Percentiles rank a stretch among this genome's conserved stretches.
These are phyloP conservation scores for Odocoileus virginianus DNA, from an alignment of 2,113 vertebrate species.

Conservation along the genomic window DNA sequence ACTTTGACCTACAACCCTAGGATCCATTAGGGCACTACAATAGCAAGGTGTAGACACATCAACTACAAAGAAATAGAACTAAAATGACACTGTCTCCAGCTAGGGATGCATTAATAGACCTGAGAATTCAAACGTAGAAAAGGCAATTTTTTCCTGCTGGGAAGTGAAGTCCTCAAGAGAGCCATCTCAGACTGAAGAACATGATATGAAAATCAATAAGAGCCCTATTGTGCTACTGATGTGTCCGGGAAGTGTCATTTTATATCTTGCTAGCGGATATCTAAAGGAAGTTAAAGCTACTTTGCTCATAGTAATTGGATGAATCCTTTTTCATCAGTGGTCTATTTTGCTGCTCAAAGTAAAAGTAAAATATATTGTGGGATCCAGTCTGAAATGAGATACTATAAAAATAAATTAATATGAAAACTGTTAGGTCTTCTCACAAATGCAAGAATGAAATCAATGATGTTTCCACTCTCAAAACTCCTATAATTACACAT, in stretches of 20 bases:
- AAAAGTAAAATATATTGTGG: constrained; percentile 64
- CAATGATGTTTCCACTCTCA: neutral
- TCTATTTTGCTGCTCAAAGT: constrained; percentile 74
- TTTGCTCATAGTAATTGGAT: constrained; percentile 82
- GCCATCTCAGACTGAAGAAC: constrained; percentile 81
- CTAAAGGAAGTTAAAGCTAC: constrained; percentile 82
- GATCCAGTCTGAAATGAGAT: constrained; percentile 58
- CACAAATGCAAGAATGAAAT: constrained; percentile 35
- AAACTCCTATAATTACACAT: constrained; percentile 28
- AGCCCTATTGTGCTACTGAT: constrained; percentile 80
- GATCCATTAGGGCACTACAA: constrained; percentile 81
- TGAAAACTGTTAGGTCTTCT: constrained; percentile 10
- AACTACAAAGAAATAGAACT: constrained; percentile 78
- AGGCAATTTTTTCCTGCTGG: constrained; percentile 84
- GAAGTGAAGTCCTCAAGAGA: constrained; percentile 83
- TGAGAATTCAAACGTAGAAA: constrained; percentile 83
- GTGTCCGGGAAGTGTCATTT: constrained; percentile 86
- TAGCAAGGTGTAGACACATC: constrained; percentile 80
- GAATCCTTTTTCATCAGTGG: constrained; percentile 79
- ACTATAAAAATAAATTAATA: constrained; percentile 56
- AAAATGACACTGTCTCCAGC: constrained; percentile 83
- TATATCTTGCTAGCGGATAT: constrained; percentile 80
- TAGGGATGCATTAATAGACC: constrained; percentile 82
- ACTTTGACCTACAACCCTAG: constrained; percentile 77
- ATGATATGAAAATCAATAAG: constrained; percentile 88